Evolutionary conservation across 1,140 invertebrate species (phyloP).

Genomic region (Calephelis virginiensis): DNA sequence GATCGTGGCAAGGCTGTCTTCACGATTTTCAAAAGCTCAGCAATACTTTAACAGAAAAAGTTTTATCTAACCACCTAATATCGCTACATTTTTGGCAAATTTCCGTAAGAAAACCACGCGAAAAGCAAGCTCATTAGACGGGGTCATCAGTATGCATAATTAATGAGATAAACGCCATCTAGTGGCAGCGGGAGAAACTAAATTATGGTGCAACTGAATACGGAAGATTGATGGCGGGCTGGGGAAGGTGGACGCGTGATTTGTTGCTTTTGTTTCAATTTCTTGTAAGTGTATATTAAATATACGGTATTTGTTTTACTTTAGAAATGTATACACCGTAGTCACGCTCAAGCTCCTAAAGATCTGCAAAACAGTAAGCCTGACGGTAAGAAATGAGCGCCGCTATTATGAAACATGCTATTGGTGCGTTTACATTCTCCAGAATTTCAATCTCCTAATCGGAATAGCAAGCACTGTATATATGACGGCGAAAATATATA

Average conservation of each 20-base stretch:
- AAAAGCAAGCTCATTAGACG: conserved; percentile 68
- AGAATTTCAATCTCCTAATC: too few species aligned
- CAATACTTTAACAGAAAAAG: not conserved
- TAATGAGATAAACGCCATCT: conserved; percentile 74
- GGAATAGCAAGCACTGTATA: too few species aligned
- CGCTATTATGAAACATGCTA: too few species aligned
- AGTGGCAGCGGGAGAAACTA: conserved; percentile 51
- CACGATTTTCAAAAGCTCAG: not conserved
- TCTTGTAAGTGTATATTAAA: conserved; percentile 10
- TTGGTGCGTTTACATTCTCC: too few species aligned
- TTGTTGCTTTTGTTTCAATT: conserved; percentile 21
- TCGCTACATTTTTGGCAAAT: conserved; percentile 25
- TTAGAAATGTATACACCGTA: too few species aligned
- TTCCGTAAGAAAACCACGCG: conserved; percentile 52
- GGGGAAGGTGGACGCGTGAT: conserved; percentile 48
- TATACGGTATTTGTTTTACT: too few species aligned
- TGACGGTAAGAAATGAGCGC: too few species aligned
- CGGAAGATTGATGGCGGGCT: conserved; percentile 53
- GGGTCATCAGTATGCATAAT: conserved; percentile 82
- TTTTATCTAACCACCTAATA: conserved; percentile 27
- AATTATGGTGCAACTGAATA: conserved; percentile 46
- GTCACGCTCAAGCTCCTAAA: too few species aligned
- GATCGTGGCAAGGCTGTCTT: too few species aligned
- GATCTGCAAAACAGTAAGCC: too few species aligned
- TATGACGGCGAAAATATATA: too few species aligned